Conservation (phyloP, 1,140 invertebrate genomes). For the Samia ricini region DNA sequence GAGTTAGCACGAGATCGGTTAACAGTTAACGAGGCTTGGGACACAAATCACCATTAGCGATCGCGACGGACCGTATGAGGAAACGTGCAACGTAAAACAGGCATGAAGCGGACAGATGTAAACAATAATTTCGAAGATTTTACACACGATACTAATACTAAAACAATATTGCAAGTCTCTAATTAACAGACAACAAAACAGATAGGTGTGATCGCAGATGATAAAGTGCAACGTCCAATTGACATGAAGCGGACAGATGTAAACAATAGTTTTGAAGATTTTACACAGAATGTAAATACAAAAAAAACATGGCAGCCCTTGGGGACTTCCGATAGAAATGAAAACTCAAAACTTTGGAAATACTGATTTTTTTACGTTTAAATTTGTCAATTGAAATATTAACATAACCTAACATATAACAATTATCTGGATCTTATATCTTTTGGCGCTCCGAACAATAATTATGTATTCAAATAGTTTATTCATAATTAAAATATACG, state of each 20-base stretch:
- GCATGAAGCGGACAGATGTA: neutral
- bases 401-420: no score
- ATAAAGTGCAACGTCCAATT: neutral
- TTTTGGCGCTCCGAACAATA: no score
- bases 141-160: neutral
- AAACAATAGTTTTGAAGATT: neutral
- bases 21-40: slow-evolving; percentile 46
- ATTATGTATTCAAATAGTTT: no score
- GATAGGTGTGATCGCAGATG: slow-evolving; percentile 41
- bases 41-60: slow-evolving; percentile 63
- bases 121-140: neutral
- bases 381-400: no score
- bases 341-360: no score
- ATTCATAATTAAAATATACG: no score
- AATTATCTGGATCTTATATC: no score
- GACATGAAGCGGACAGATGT: neutral
- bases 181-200: no score
- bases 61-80: slow-evolving; percentile 36
- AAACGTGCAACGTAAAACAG: neutral
- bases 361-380: no score
- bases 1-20: slow-evolving; percentile 24
- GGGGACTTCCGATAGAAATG: no score
- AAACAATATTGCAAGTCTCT: neutral
- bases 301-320: neutral
- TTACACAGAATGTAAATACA: neutral